These are phyloP conservation scores for Formica aserva DNA, from an alignment of 2,888 invertebrate species.

Conservation along the genomic window DNA sequence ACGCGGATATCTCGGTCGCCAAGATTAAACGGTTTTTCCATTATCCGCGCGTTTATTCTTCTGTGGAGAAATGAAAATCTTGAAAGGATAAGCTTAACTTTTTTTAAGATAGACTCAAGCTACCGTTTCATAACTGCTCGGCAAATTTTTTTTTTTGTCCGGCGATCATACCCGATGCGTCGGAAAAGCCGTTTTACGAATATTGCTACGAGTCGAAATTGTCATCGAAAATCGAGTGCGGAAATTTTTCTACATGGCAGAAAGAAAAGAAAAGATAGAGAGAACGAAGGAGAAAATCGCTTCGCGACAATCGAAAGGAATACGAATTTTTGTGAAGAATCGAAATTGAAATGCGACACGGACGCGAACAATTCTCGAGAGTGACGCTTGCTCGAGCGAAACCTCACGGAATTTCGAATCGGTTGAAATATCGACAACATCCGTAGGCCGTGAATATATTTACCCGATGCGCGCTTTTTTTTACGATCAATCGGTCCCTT, in stretches of 20 bases:
- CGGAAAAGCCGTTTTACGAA: constrained; percentile 18
- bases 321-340: constrained; percentile 63
- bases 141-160: background rate
- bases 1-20: constrained; percentile 8
- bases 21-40: constrained; percentile 22
- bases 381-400: constrained; percentile 57
- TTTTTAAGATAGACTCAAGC: background rate
- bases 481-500: constrained; percentile 62
- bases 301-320: constrained; percentile 56
- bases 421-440: constrained; percentile 73
- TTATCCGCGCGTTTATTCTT: constrained; percentile 38
- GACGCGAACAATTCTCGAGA: constrained; percentile 64
- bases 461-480: constrained; percentile 58
- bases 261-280: background rate
- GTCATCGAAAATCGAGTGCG: constrained; percentile 58
- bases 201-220: constrained; percentile 54
- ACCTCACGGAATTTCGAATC: constrained; percentile 64
- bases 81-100: background rate
- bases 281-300: background rate
- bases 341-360: constrained; percentile 71
- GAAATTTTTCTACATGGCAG: background rate
- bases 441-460: constrained; percentile 69
- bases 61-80: constrained; percentile 21
- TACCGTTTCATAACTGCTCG: constrained; percentile 9
- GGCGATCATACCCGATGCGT: background rate